Base-by-base conservation (phyloP, 2,888 invertebrate genomes). In the Teleiodes luculella region DNA sequence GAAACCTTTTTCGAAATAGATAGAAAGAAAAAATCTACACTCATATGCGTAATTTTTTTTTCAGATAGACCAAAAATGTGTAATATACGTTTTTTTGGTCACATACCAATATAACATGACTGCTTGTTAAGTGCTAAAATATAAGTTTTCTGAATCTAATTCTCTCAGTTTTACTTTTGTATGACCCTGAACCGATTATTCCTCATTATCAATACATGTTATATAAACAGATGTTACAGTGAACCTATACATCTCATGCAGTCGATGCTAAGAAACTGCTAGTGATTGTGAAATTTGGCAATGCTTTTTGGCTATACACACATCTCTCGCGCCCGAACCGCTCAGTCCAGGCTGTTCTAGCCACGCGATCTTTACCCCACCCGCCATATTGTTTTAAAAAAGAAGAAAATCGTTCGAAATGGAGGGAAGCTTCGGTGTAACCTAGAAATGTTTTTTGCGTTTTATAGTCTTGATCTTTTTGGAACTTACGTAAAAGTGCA, bases 281-380 rank as follows among this genome's bases (percentile, higher is more conserved):
- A 43, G 43, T 11, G 43, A 43, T 46, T 46, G 46, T 33, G 46
- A 46, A 84, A 86, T 80, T 86, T 86, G 86, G 86, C 86, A 86
- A 64, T 68, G 65, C 54, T 60, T 67, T 72, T 77, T 83, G 85
- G 86, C 83, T 60, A 51, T 63, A 57, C 63, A 62, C 58, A 62
- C 57, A 55, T 54, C 54, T 57, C 62, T 62, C 65, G 65, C 69
- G 70, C 64, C 60, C 62, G 63, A 61, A 57, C 74, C 81, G 81
- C 80, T 43, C 43, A 43, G 43, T 43, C 24, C 43, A 43, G 43
- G 43, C 43, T 43, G 24, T 39, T 43, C n/a, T 24, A 24, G 43
- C 43, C 43, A 11, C 43, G 43, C 24, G 43, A 24, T 43, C 20
- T 43, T 43, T 28, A 28, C 24, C 24, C 24, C 43, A n/a, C 13